Conservation (phyloP, 2,888 invertebrate genomes). For the Morpho achilles region DNA sequence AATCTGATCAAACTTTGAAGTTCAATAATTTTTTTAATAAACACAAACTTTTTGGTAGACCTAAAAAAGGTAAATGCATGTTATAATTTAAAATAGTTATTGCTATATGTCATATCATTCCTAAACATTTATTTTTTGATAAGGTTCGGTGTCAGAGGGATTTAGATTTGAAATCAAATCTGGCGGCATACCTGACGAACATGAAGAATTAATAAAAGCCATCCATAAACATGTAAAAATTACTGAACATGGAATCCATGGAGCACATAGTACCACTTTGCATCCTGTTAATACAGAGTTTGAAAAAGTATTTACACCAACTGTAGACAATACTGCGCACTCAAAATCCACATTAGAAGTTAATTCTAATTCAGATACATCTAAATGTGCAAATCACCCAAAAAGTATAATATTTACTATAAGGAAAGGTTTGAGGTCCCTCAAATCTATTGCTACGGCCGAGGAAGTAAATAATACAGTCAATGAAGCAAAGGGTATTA, state of each 20-base stretch:
- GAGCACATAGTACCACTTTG: neutral
- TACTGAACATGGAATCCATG: neutral
- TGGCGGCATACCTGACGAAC: slow-evolving; percentile 26
- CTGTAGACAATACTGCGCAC: no score
- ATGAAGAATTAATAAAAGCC: slow-evolving; percentile 27
- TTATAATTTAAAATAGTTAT: neutral
- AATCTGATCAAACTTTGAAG: neutral
- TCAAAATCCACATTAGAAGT: no score
- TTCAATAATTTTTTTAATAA: slow-evolving; percentile 20
- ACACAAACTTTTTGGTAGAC: slow-evolving; percentile 25
- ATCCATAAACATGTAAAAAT: slow-evolving; percentile 38
- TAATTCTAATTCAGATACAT: neutral
- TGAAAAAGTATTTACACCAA: slow-evolving; percentile 5
- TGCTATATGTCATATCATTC: neutral
- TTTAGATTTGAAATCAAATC: slow-evolving; percentile 36
- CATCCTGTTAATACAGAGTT: slow-evolving; percentile 2
- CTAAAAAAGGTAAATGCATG: slow-evolving; percentile 32
- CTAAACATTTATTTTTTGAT: neutral
- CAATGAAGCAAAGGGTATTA: neutral
- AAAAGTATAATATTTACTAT: slow-evolving; percentile 5
- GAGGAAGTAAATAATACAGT: neutral
- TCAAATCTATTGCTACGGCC: slow-evolving; percentile 17
- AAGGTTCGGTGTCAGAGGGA: slow-evolving; percentile 31
- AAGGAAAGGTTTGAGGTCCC: slow-evolving; percentile 17
- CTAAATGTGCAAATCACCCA: slow-evolving; percentile 1